Base-by-base conservation (phyloP, 2,888 invertebrate species). In the Drosophila suboccidentalis region DNA sequence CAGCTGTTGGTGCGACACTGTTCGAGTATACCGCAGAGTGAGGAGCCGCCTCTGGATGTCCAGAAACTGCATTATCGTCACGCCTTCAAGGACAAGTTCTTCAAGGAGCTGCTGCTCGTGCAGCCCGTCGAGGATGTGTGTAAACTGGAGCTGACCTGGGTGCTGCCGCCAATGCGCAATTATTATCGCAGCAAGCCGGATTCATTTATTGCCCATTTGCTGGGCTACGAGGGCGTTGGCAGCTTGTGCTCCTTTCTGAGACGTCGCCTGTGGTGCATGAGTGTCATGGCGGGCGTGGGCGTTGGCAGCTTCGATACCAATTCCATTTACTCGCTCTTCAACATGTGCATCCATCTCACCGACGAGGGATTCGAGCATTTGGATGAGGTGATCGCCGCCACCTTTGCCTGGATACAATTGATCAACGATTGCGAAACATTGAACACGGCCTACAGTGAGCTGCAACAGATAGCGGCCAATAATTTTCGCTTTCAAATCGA, bases 211-310 rank as follows among this genome's bases (percentile, higher is more conserved):
- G 95, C 96, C 0, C 95, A 95, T 92, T 91, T 98, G 13, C 92
- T 98, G 17, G 97, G 97, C 0, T 96, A 98, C 91, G 97, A 98
- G 91, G 98, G 98, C 0, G 95, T 95, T 85, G 97, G 97, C 55
- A 97, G 97, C 77, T 92, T 97, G n/a, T 94, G 96, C 2, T 95
- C 96, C 0, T 96, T 95, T 88, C 93, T 97, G 26, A 94, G 96
- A 61, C 95, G 95, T 0, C 84, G 80, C 0, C 94, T 96, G 34
- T 97, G 97, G 97, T 96, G 96, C 5, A 92, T 97, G 17, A 95
- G 95, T n/a, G 94, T 97, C 47, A 94, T 94, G 79, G 95, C 95
- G 1, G 97, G 96, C 1, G 95, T 95, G 82, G 95, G 94, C 0
- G 96, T 95, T 77, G 94, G 95, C 67, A 97, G 96, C 2, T 96